These are phyloP conservation scores for Oxyteleia sp. DNA, from an alignment of 2,888 invertebrate species.

Conservation along the genomic window DNA sequence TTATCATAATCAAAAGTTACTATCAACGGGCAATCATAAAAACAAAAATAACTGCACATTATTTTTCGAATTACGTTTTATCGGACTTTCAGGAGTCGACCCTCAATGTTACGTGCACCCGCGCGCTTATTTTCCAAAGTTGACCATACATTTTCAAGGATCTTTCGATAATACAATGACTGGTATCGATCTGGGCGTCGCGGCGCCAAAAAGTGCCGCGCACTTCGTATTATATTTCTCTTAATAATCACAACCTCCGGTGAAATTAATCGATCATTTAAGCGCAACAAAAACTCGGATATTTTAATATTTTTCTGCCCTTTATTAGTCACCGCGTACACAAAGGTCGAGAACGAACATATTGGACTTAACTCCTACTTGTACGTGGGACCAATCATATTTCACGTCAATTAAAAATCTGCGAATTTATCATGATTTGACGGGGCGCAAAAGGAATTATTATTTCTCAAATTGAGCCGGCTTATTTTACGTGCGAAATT, in stretches of 20 bases:
- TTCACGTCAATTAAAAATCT: constrained; percentile 31
- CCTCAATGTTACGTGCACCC: no score
- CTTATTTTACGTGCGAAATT: no score
- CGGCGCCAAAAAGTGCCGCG: constrained; percentile 73
- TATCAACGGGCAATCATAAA: no score
- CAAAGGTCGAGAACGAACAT: constrained; percentile 29
- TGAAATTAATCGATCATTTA: constrained; percentile 18
- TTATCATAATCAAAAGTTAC: no score
- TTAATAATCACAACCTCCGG: neutral
- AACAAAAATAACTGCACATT: no score
- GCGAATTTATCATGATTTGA: neutral
- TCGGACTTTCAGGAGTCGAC: no score
- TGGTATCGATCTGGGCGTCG: constrained; percentile 77
- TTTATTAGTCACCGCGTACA: constrained; percentile 22
- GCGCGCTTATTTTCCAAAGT: constrained; percentile 16
- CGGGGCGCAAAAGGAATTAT: neutral
- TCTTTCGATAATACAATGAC: constrained; percentile 27
- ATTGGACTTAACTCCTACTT: constrained; percentile 18
- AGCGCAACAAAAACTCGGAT: constrained; percentile 22
- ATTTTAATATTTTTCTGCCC: constrained; percentile 25
- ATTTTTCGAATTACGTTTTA: no score
- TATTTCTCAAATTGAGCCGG: neutral
- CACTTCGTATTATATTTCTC: constrained; percentile 5
- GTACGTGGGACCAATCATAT: constrained; percentile 19
- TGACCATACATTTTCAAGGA: constrained; percentile 36